phyloP scores from a whole-genome alignment of 1,140 invertebrate species.

The Zaprionus nigranus region DNA sequence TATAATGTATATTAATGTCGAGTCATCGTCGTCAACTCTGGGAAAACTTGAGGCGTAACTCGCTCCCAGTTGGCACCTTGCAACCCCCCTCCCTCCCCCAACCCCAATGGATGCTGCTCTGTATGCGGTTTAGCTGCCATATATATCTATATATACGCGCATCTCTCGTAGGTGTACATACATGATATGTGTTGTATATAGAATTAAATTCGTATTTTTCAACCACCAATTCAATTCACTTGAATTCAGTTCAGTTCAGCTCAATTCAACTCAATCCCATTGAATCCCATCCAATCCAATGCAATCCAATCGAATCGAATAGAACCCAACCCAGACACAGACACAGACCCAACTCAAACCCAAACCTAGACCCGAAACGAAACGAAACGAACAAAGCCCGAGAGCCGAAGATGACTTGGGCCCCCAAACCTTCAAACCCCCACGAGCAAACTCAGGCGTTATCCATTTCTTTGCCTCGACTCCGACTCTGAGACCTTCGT shows the following conservation, averaged over 20 bases:
- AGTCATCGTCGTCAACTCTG: constrained; percentile 65
- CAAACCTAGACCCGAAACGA: constrained; percentile 1
- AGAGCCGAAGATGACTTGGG: constrained; percentile 30
- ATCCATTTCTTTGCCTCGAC: constrained; percentile 60
- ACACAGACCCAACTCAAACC: too few relatives aligned
- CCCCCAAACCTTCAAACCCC: constrained; percentile 35
- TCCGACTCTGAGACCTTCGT: constrained; percentile 38
- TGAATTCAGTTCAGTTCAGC: constrained; percentile 4
- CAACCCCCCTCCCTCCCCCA: constrained; percentile 9
- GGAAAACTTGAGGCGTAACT: constrained; percentile 34
- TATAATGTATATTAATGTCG: constrained; percentile 77
- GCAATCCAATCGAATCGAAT: constrained; percentile 12
- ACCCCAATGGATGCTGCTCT: constrained; percentile 21
- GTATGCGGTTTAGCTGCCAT: constrained; percentile 75
- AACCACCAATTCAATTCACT: constrained; percentile 53
- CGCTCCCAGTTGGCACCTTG: constrained; percentile 20
- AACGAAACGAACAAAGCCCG: constrained; percentile 10
- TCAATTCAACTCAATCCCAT: constrained; percentile 19
- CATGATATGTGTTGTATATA: constrained; percentile 22
- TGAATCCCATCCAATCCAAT: constrained; percentile 19
- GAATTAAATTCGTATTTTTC: constrained; percentile 47
- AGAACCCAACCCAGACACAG: not conserved
- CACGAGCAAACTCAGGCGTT: constrained; percentile 53
- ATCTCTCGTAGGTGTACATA: constrained; percentile 10
- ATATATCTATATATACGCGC: constrained; percentile 19